Base-by-base conservation (phyloP, 2,113 vertebrate genomes). In the Eubucco bourcierii region DNA sequence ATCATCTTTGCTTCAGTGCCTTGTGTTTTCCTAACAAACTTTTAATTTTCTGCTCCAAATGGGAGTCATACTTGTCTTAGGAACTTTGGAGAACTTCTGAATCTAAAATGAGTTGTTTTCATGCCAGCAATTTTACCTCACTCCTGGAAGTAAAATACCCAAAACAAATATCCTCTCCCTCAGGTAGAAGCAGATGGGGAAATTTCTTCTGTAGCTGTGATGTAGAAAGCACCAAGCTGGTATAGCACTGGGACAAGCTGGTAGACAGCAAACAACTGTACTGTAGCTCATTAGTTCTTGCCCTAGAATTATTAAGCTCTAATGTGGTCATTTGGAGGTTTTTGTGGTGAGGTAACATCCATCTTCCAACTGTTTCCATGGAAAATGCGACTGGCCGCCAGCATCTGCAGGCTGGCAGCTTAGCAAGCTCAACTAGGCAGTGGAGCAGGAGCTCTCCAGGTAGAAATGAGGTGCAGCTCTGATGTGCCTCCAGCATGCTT, bases 31-130 rank as follows among this genome's bases (percentile, higher is more conserved):
- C 47, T 93, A 84, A 94, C 61, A 81, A 74, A 66, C 33, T 84
- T 90, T 90, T 68, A n/a, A 79, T 89, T 94, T 94, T 93, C 71
- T 88, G 34, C 63, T 88, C 34, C 1, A 3, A 89, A 68, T 79
- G 55, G 63, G 47, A 87, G 56, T 61, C 68, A 39, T 75, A 47
- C 15, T 53, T 73, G 34, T 90, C 41, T 82, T 61, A 60, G 60
- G 34, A 78, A 39, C 55, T 66, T 33, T 71, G 60, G 46, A 59
- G 14, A 93, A 27, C 46, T 87, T 61, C 81, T 73, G 78, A 82
- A 82, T 89, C 55, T 79, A 50, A 89, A 84, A 37, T 44, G 12
- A 70, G 4, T 81, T 80, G 18, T 7, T 80, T 93, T 59, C 1
- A 0, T 65, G 78, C 31, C 55, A 68, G 46, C n/a, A 70, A 41